phyloP scores from a whole-genome alignment of 2,113 vertebrate species.

The Amazona guildingii region DNA sequence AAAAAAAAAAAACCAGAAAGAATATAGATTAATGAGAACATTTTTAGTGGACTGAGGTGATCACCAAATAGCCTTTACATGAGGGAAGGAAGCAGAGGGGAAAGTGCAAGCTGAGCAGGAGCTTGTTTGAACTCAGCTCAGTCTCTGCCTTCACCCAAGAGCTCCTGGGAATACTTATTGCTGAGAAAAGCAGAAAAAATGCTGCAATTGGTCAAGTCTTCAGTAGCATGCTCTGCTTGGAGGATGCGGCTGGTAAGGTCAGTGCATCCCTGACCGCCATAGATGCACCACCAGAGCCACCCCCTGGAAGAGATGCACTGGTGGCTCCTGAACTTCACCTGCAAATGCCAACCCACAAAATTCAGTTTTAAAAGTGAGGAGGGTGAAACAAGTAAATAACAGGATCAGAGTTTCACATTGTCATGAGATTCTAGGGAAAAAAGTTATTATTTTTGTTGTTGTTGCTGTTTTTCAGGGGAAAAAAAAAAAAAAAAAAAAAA shows the following conservation, averaged over 20 bases:
- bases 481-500: not conserved
- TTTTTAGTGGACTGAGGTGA: not conserved
- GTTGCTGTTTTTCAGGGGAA: not conserved
- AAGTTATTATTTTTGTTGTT: not conserved
- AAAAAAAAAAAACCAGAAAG: not conserved
- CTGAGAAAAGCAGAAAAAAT: not conserved
- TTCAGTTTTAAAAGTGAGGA: not conserved
- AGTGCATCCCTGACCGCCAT: rapidly evolving
- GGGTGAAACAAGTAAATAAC: not conserved
- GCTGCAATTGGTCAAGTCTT: not conserved
- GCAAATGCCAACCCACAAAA: not conserved
- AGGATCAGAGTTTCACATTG: not conserved
- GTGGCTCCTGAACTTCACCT: not conserved
- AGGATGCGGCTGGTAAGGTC: rapidly evolving
- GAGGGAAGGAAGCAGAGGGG: not conserved
- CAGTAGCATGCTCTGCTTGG: rapidly evolving
- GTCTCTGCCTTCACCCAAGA: rapidly evolving
- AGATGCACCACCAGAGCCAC: rapidly evolving
- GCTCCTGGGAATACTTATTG: not conserved
- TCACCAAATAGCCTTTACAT: rapidly evolving
- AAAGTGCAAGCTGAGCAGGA: not conserved
- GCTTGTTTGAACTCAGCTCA: not conserved
- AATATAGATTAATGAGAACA: not conserved
- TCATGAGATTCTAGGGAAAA: not conserved
- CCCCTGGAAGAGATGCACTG: rapidly evolving